Conservation (phyloP, 1,140 invertebrate species). For the Sweltsa coloradensis region DNA sequence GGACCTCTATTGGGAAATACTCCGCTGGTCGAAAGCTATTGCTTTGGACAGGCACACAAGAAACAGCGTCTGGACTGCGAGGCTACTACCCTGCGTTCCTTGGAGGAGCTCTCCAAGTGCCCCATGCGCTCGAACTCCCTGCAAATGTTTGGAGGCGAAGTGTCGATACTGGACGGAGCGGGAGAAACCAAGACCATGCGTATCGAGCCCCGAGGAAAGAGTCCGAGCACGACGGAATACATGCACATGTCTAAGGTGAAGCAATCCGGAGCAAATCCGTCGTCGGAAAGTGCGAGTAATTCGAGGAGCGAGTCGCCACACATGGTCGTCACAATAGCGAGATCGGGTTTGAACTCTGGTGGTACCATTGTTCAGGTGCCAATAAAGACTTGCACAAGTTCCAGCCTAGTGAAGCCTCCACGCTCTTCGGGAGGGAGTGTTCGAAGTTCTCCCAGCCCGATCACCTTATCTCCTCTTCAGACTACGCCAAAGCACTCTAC, state of each 20-base stretch:
- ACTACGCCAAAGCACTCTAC: background rate
- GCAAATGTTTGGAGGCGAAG: conserved; percentile 67
- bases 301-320: conserved; percentile 14
- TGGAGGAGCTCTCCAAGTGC: conserved; percentile 40
- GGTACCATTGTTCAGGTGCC: conserved; percentile 46
- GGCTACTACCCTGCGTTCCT: conserved; percentile 33
- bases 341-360: conserved; percentile 58
- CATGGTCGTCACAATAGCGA: conserved; percentile 41
- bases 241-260: background rate
- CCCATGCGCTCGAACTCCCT: conserved; percentile 33
- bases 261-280: background rate
- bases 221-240: background rate
- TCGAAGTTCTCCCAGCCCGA: too few relatives aligned
- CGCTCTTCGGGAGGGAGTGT: too few relatives aligned
- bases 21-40: conserved; percentile 39
- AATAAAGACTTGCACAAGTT: conserved; percentile 1
- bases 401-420: background rate
- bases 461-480: conserved; percentile 1
- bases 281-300: conserved; percentile 3
- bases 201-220: conserved; percentile 41
- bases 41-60: background rate
- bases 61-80: conserved; percentile 1
- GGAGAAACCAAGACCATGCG: conserved; percentile 56
- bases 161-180: conserved; percentile 51
- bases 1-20: conserved; percentile 68